A percentile compares a stretch with the other conserved stretches of the same genome.
These are phyloP conservation scores for Dasyornis broadbenti DNA, from an alignment of 2,113 vertebrate genomes.

Conservation along the genomic window DNA sequence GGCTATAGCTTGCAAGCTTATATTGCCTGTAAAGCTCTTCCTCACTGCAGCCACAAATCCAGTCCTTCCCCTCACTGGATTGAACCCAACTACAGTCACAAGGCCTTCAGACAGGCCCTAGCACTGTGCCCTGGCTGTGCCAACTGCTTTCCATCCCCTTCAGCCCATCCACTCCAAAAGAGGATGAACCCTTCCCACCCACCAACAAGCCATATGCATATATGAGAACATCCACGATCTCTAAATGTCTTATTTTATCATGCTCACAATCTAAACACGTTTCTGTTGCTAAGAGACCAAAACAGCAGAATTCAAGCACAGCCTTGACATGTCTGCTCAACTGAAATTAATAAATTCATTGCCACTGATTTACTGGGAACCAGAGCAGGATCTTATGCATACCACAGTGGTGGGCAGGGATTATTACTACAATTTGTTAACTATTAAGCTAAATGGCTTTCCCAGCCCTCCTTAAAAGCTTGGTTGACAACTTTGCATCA, in stretches of 20 bases:
- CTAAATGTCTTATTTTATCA: conserved; percentile 18
- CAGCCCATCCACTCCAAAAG: neutral
- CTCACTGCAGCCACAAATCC: neutral
- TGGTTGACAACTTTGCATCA: neutral
- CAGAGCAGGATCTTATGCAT: neutral
- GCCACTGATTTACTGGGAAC: neutral
- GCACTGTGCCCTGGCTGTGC: neutral
- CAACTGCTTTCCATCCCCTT: neutral
- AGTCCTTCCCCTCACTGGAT: neutral
- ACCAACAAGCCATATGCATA: neutral
- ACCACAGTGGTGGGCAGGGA: neutral
- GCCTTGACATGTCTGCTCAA: neutral
- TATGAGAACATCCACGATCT: neutral
- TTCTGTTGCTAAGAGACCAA: conserved; percentile 57
- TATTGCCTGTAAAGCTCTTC: neutral
- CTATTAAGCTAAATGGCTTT: neutral
- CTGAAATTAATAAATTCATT: conserved; percentile 26
- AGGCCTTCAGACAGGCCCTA: neutral
- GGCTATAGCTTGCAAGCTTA: neutral
- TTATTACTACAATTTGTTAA: neutral
- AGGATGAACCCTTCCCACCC: neutral
- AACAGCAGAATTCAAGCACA: neutral
- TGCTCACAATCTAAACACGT: conserved; percentile 4
- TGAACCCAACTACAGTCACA: neutral
- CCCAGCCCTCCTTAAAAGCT: neutral